phyloP scores from a whole-genome alignment of 1,140 invertebrate genomes.

The Bombus affinis region DNA sequence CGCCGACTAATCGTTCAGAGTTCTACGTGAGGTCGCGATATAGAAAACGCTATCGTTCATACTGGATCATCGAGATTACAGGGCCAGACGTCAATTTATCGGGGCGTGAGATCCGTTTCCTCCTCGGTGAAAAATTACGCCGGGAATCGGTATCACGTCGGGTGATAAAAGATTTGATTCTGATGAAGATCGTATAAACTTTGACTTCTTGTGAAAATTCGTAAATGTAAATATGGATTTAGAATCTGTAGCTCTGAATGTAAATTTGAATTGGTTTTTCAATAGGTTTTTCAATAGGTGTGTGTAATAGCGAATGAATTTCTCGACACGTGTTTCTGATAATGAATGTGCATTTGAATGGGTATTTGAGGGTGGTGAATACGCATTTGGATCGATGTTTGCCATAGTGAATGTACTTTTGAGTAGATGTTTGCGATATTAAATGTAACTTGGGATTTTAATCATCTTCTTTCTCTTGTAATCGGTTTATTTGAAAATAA shows the following conservation, averaged over 20 bases:
- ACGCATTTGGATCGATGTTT: too few relatives aligned
- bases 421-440: not conserved
- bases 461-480: not conserved
- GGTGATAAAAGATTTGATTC: too few relatives aligned
- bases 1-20: constrained; percentile 9
- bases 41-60: not conserved
- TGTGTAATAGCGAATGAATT: not conserved
- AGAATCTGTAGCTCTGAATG: not conserved
- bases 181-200: too few relatives aligned
- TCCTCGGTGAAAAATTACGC: not conserved
- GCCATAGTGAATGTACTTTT: too few relatives aligned
- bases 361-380: too few relatives aligned
- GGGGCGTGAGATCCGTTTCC: not conserved
- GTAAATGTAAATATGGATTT: not conserved
- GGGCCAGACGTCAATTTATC: not conserved
- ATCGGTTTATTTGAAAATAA: not conserved
- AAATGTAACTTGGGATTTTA: not conserved
- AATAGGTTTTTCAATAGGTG: not conserved
- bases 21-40: constrained; percentile 17
- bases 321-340: not conserved
- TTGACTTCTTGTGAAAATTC: not conserved
- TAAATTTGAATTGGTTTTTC: not conserved
- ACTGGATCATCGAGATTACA: not conserved
- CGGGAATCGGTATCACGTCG: not conserved
- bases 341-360: not conserved